Evolutionary conservation across 2,113 vertebrate species (phyloP).

Genomic region (Ailuropoda melanoleuca): DNA sequence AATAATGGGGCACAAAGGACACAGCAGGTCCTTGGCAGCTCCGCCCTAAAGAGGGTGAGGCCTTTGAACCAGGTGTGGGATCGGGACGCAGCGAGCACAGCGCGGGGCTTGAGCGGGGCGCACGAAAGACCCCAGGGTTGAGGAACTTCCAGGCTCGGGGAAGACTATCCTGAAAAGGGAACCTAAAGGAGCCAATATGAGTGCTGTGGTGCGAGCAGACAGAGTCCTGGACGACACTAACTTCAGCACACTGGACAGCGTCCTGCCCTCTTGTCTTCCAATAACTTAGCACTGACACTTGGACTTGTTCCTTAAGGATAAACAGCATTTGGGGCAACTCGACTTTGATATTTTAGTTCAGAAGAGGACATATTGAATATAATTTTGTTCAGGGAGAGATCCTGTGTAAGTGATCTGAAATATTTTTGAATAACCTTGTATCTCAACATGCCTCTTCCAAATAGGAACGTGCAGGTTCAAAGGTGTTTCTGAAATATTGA

Average conservation of each 20-base stretch:
- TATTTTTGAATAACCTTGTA: not conserved
- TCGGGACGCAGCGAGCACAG: not conserved
- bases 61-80: not conserved
- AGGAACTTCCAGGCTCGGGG: not conserved
- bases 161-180: not conserved
- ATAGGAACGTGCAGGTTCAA: not conserved
- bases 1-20: not conserved
- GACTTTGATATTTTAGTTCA: not conserved
- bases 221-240: rapidly evolving
- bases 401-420: not conserved
- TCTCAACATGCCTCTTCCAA: not conserved
- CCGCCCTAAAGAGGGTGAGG: not conserved
- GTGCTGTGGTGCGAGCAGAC: not conserved
- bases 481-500: constrained; percentile 12
- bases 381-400: not conserved
- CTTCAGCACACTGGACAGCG: constrained; percentile 62
- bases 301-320: not conserved
- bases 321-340: not conserved
- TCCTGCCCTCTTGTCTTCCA: rapidly evolving
- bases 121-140: not conserved
- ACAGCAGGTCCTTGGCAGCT: not conserved
- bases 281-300: not conserved
- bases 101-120: not conserved
- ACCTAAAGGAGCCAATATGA: rapidly evolving
- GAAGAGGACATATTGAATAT: not conserved